Percentiles rank a stretch among this genome's conserved stretches.
These are phyloP conservation scores for Cassiopea xamachana DNA, from an alignment of 30 jellyfish, hydroid and myxozoan species.

Conservation along the genomic window DNA sequence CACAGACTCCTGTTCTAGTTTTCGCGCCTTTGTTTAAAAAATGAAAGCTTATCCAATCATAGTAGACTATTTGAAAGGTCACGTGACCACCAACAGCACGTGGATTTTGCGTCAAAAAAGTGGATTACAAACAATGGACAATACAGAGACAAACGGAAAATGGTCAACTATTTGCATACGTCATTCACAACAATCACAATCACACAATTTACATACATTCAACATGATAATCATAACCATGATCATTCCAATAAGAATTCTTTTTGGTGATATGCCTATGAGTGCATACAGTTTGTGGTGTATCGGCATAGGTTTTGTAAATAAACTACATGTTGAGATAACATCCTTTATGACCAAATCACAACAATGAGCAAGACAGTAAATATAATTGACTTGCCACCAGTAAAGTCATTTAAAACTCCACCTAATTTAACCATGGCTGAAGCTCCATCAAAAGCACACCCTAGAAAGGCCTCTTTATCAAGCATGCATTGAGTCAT, in stretches of 20 bases:
- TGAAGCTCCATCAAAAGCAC: constrained; percentile 73
- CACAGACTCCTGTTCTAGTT: too few relatives aligned
- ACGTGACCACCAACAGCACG: too few relatives aligned
- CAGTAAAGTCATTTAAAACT: constrained; percentile 12
- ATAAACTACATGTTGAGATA: background rate
- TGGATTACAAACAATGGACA: too few relatives aligned
- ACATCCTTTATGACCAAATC: constrained; percentile 22
- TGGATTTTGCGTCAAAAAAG: too few relatives aligned
- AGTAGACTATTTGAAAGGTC: too few relatives aligned
- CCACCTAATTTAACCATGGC: constrained; percentile 36
- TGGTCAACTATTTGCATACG: too few relatives aligned
- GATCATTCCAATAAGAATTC: background rate
- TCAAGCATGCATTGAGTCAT: constrained; percentile 20
- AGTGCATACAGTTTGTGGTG: constrained; percentile 29
- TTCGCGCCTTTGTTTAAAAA: too few relatives aligned
- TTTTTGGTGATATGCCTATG: constrained; percentile 34
- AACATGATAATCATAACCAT: too few relatives aligned
- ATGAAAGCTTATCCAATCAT: too few relatives aligned
- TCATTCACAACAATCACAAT: too few relatives aligned
- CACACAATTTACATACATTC: too few relatives aligned
- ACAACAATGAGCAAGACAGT: constrained; percentile 55
- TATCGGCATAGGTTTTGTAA: background rate
- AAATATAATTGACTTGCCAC: background rate
- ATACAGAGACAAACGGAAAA: too few relatives aligned
- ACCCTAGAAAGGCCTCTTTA: constrained; percentile 28